Evolutionary conservation across 2,888 invertebrate genomes (phyloP).

Genomic region (Sphaerophoria rueppellii): DNA sequence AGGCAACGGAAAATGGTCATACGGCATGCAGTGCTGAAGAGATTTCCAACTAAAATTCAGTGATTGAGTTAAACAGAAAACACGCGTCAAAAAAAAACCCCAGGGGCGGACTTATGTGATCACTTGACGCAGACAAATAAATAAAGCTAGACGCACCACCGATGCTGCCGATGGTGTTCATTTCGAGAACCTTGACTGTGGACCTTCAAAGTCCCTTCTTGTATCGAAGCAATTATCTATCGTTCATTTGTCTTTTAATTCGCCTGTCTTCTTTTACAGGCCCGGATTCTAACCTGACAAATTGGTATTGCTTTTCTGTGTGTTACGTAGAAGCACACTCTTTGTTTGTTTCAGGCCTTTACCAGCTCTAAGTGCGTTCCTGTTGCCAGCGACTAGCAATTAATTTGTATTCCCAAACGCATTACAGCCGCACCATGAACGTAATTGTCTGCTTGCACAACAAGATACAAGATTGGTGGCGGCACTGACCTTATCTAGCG

Average conservation of each 20-base stretch:
- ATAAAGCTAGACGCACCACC: background rate
- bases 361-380: background rate
- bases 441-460: slow-evolving; percentile 47
- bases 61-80: background rate
- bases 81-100: background rate
- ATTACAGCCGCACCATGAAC: slow-evolving; percentile 36
- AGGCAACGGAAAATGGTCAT: slow-evolving; percentile 32
- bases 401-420: slow-evolving; percentile 44
- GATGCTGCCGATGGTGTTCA: too few species aligned
- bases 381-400: background rate
- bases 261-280: too few species aligned
- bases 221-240: too few species aligned
- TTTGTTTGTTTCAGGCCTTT: background rate
- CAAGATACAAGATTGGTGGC: background rate
- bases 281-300: too few species aligned
- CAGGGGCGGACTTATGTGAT: background rate
- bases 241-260: too few species aligned
- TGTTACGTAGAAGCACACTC: too few species aligned
- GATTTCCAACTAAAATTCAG: slow-evolving; percentile 2
- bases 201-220: too few species aligned
- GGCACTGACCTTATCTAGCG: slow-evolving; percentile 68
- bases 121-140: too few species aligned
- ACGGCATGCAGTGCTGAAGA: slow-evolving; percentile 36
- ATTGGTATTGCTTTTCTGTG: too few species aligned
- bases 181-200: too few species aligned